Conservation (phyloP, 2,888 invertebrate species). For the Synanthedon tipuliformis region DNA sequence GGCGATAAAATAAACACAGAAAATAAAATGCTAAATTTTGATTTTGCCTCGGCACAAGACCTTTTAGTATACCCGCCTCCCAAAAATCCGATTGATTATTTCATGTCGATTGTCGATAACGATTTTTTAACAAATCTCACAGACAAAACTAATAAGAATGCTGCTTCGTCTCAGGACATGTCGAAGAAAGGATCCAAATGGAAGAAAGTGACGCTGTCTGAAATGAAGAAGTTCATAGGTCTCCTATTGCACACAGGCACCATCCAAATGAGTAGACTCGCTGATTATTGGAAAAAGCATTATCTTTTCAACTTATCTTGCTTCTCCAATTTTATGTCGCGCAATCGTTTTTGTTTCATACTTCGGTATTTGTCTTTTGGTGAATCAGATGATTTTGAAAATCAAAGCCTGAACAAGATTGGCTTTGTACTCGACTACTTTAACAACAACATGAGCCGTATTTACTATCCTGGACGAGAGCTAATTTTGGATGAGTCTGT, state of each 20-base stretch:
- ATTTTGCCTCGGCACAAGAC: not conserved
- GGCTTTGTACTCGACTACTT: slow-evolving; percentile 27
- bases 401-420: slow-evolving; percentile 14
- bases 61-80: not conserved
- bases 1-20: not conserved
- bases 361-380: slow-evolving; percentile 25
- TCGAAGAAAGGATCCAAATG: slow-evolving; percentile 7
- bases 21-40: not conserved
- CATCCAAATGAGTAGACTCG: slow-evolving; percentile 20
- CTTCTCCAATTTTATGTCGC: slow-evolving; percentile 25
- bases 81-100: not conserved
- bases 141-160: not conserved
- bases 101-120: slow-evolving; percentile 1
- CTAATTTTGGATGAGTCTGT: slow-evolving; percentile 25
- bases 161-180: not conserved
- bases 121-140: not conserved
- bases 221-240: slow-evolving; percentile 27
- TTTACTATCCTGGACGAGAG: slow-evolving; percentile 23
- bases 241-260: slow-evolving; percentile 33
- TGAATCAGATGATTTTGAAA: not conserved
- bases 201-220: slow-evolving; percentile 16
- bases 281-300: slow-evolving; percentile 32
- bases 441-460: slow-evolving; percentile 19
- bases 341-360: slow-evolving; percentile 26
- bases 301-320: slow-evolving; percentile 21